A percentile compares a stretch with the other conserved stretches of the same genome.
These are phyloP conservation scores for Dicyrtoma fusca DNA, from an alignment of 2,888 invertebrate species.

Conservation along the genomic window DNA sequence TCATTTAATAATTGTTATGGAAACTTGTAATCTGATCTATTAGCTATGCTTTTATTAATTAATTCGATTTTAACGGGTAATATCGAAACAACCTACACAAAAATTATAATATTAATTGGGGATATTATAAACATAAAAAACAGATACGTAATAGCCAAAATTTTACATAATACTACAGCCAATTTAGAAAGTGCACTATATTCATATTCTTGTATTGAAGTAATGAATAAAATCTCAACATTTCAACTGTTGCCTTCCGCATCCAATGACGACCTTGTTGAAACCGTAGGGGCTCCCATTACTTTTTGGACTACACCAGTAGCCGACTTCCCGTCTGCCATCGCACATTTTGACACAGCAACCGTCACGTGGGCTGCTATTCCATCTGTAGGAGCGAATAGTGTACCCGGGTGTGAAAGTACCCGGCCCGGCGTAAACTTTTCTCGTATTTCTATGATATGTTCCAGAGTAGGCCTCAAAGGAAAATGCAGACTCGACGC, in stretches of 20 bases:
- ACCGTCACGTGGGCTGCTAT: background rate
- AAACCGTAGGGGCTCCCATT: background rate
- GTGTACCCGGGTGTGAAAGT: background rate
- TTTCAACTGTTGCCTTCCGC: background rate
- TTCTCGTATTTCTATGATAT: background rate
- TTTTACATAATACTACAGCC: too few species aligned
- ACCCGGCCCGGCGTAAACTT: background rate
- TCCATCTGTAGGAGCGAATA: constrained; percentile 5
- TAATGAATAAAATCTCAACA: background rate
- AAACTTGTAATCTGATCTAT: too few species aligned
- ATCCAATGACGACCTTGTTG: constrained; percentile 5
- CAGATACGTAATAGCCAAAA: too few species aligned
- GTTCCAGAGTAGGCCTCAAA: constrained; percentile 7
- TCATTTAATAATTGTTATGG: too few species aligned
- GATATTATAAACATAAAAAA: too few species aligned
- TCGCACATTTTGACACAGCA: constrained; percentile 20
- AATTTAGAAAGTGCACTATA: too few species aligned
- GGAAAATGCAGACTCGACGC: background rate
- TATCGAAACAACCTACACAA: too few species aligned
- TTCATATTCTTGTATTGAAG: too few species aligned
- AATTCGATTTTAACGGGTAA: too few species aligned
- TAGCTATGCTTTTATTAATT: too few species aligned
- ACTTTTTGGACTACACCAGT: constrained; percentile 1
- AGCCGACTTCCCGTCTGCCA: background rate
- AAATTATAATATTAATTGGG: too few species aligned